Conservation (phyloP, 2,888 invertebrate genomes). For the Philereme vetulata region DNA sequence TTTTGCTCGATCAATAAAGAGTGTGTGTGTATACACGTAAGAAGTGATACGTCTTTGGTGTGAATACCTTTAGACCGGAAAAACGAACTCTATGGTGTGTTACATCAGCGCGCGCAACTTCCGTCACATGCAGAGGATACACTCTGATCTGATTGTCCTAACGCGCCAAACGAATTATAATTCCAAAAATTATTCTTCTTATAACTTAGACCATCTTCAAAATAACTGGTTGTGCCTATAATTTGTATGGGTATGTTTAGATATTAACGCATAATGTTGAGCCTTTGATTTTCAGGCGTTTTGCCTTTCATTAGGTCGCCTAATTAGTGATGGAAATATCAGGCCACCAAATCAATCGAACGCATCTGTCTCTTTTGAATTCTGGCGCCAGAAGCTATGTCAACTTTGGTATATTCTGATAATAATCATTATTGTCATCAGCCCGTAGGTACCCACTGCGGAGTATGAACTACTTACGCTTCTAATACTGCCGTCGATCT, state of each 20-base stretch:
- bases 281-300: slow-evolving; percentile 9
- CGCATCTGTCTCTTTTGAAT: background rate
- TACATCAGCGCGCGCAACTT: too few relatives aligned
- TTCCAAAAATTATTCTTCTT: background rate
- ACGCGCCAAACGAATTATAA: too few relatives aligned
- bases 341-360: background rate
- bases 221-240: background rate
- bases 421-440: background rate
- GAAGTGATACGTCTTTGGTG: too few relatives aligned
- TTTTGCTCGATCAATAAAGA: too few relatives aligned
- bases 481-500: too few relatives aligned
- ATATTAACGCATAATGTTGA: background rate
- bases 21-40: too few relatives aligned
- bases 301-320: slow-evolving; percentile 10
- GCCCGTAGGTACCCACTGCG: too few relatives aligned
- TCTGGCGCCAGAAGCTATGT: background rate
- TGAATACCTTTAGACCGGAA: too few relatives aligned
- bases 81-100: too few relatives aligned
- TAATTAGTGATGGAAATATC: slow-evolving; percentile 6
- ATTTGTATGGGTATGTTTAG: background rate
- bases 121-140: too few relatives aligned
- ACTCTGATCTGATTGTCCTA: too few relatives aligned
- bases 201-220: background rate
- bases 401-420: background rate
- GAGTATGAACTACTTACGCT: too few relatives aligned